Evolutionary conservation across 2,113 vertebrate species (phyloP), one percentile per base, ranked within the genome.

Genomic region (Platanista minor): DNA sequence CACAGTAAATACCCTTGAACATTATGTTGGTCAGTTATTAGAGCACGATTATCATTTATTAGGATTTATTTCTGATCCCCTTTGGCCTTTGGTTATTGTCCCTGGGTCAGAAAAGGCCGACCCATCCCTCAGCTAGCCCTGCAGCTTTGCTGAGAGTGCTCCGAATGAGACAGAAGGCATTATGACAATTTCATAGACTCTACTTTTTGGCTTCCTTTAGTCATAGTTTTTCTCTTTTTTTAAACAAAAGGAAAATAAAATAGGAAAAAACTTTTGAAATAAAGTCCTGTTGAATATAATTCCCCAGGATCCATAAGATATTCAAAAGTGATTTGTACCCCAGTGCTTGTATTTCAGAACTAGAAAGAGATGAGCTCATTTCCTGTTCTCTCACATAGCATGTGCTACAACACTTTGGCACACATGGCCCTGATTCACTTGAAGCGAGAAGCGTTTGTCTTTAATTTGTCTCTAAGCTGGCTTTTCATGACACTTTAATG

Each of bases 271-370:
- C n/a, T n/a, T n/a, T 90, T 82, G 80, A 97, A 98, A 97, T 98
- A 97, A 97, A 80, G 52, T 94, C 88, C 91, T 98, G 57, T 84
- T 97, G 96, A 93, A 97, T 97, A 93, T 96, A 94, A 93, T 96
- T 90, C 94, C 54, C 39, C 90, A 91, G 96, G 84, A 36, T 75
- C 81, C 95, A 36, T 10, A 15, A 98, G 71, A 94, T 97, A 93
- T 90, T 96, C 88, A 87, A 69, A 93, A 46, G 0, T 0, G 94
- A 91, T 93, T 61, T 90, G 91, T 20, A 31, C 52, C 96, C 90
- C 43, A 77, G 82, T 61, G 88, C 97, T 98, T 94, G 62, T 87
- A 67, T 92, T 97, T 43, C 92, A 90, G 74, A 98, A 93, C 87
- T 95, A 62, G 96, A 74, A 96, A 96, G 96, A 87, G 87, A 96